phyloP scores from a whole-genome alignment of 53 echinoderm and acorn worm species.

The Apostichopus leukothele region DNA sequence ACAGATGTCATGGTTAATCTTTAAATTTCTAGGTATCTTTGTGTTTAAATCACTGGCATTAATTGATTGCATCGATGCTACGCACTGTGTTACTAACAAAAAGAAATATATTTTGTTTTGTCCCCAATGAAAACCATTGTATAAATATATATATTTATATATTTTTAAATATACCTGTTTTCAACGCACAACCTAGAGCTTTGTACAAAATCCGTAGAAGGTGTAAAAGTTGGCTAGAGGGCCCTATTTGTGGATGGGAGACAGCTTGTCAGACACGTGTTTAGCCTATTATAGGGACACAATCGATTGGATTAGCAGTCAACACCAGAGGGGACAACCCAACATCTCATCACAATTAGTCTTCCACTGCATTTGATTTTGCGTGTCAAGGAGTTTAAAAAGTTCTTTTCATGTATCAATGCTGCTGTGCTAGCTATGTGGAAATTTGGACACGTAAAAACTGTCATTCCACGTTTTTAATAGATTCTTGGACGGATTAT shows the following conservation, averaged over 20 bases:
- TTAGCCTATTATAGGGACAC: slow-evolving; percentile 30
- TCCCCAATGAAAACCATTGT: no score
- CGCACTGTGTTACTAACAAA: no score
- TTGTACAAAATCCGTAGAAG: not conserved
- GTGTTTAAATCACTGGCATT: no score
- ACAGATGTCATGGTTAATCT: no score
- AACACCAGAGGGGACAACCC: slow-evolving; percentile 31
- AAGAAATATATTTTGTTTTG: no score
- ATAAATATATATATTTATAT: no score
- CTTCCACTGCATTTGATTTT: not conserved
- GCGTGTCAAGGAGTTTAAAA: not conserved
- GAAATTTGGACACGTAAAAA: not conserved
- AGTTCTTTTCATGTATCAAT: not conserved
- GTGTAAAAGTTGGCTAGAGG: slow-evolving; percentile 8
- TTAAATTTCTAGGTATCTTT: no score
- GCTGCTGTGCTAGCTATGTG: not conserved
- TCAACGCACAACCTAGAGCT: not conserved
- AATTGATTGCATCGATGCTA: no score
- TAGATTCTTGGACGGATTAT: no score
- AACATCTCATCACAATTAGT: not conserved
- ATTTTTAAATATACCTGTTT: no score
- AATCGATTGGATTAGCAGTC: slow-evolving; percentile 16
- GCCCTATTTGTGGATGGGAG: slow-evolving; percentile 12
- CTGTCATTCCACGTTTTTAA: no score
- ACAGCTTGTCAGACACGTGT: slow-evolving; percentile 36